These are phyloP conservation scores for Oophaga sylvatica DNA, from an alignment of 2,797 vertebrate genomes.

Conservation along the genomic window DNA sequence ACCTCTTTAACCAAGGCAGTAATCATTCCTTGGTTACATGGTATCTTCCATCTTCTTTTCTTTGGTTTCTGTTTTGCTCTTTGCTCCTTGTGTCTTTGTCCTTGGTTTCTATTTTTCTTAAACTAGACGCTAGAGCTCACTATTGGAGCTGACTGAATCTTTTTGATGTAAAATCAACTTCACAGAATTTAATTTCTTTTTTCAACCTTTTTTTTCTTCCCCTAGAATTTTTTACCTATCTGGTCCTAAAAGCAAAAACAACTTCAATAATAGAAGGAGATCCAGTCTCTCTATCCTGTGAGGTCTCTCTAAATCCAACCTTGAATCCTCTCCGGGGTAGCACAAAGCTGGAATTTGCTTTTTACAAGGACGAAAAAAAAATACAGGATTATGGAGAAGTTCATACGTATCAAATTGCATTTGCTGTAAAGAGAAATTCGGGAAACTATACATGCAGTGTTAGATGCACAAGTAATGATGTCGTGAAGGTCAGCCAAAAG, in stretches of 20 bases:
- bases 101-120: no score
- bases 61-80: no score
- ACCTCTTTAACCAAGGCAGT: no score
- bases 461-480: background rate
- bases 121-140: no score
- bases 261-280: background rate
- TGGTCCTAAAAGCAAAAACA: background rate
- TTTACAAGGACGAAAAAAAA: background rate
- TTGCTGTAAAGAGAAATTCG: background rate
- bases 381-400: background rate
- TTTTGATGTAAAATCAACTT: background rate
- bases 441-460: conserved; percentile 30
- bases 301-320: background rate
- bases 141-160: no score
- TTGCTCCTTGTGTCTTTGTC: no score
- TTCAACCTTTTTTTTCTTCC: background rate
- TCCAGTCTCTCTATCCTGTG: background rate
- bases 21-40: no score
- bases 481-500: background rate
- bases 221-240: conserved; percentile 4
- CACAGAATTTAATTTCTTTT: background rate
- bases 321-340: conserved; percentile 2
- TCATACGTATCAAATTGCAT: background rate
- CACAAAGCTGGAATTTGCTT: conserved; percentile 1
- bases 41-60: no score